These are phyloP conservation scores for Artemia sinica DNA, from an alignment of 2,888 invertebrate species.

Conservation along the genomic window DNA sequence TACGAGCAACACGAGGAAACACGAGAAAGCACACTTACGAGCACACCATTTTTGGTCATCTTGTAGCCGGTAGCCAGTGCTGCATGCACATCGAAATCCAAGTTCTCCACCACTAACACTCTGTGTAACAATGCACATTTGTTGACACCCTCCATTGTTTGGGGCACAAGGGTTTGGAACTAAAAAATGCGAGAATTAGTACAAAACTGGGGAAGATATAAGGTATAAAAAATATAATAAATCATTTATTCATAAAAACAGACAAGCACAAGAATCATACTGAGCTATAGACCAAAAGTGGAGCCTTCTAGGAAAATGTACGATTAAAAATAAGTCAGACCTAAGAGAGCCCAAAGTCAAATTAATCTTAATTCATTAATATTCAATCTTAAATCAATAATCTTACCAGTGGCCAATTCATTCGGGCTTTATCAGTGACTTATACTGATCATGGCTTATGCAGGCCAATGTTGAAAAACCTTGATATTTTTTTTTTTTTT, in stretches of 20 bases:
- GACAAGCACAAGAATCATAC: not conserved
- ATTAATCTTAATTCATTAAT: too few relatives aligned
- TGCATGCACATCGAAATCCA: slow-evolving; percentile 78
- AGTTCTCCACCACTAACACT: slow-evolving; percentile 43
- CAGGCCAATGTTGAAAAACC: too few relatives aligned
- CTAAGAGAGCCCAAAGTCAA: too few relatives aligned
- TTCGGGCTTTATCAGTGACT: too few relatives aligned
- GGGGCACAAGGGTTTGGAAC: slow-evolving; percentile 59
- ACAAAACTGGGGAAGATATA: not conserved
- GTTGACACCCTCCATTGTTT: slow-evolving; percentile 75
- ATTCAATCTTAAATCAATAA: too few relatives aligned
- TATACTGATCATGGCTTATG: too few relatives aligned
- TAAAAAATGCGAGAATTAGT: slow-evolving; percentile 23
- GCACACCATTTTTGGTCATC: slow-evolving; percentile 59
- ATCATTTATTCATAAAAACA: not conserved
- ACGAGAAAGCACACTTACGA: slow-evolving; percentile 30
- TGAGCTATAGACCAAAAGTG: not conserved
- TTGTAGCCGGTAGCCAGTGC: slow-evolving; percentile 62
- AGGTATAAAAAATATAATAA: not conserved
- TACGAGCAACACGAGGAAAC: not conserved
- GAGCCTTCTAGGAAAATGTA: too few relatives aligned
- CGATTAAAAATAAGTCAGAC: too few relatives aligned
- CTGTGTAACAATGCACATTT: slow-evolving; percentile 80
- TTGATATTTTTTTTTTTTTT: too few relatives aligned
- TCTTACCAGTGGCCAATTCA: too few relatives aligned